Percentiles rank a stretch among this genome's conserved stretches.
Conservation (phyloP, 2,888 invertebrate genomes). For the Adelphocoris suturalis region DNA sequence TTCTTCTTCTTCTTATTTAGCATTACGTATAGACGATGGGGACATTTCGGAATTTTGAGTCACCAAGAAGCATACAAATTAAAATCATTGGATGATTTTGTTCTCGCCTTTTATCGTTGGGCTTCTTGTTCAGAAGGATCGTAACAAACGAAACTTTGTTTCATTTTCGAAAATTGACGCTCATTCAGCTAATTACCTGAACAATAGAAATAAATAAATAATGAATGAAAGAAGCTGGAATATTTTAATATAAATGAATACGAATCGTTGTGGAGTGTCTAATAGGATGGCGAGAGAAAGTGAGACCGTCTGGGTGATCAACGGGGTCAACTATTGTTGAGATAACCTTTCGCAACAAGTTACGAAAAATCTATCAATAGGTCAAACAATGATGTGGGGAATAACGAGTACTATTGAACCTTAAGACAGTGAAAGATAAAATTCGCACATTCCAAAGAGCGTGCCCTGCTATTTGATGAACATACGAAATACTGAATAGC, state of each 20-base stretch:
- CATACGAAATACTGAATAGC: background rate
- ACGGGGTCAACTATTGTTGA: slow-evolving; percentile 18
- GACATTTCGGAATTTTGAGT: too few relatives aligned
- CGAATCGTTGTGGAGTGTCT: background rate
- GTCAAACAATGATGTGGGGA: background rate
- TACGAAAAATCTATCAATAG: background rate
- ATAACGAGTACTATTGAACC: background rate
- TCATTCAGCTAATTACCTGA: too few relatives aligned
- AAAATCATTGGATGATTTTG: too few relatives aligned
- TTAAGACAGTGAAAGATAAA: background rate
- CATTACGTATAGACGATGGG: too few relatives aligned
- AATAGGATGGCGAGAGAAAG: background rate
- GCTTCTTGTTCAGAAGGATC: too few relatives aligned
- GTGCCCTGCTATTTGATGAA: background rate
- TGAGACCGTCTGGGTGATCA: background rate
- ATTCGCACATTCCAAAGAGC: background rate
- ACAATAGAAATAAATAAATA: too few relatives aligned
- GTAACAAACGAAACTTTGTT: too few relatives aligned
- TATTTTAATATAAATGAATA: background rate
- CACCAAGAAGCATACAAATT: too few relatives aligned
- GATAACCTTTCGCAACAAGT: slow-evolving; percentile 16
- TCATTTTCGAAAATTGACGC: too few relatives aligned
- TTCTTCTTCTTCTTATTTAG: too few relatives aligned
- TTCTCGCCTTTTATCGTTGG: too few relatives aligned
- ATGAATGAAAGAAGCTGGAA: too few relatives aligned